These are phyloP conservation scores for Pegoplata infirma DNA, from an alignment of 2,888 invertebrate species.

Conservation along the genomic window DNA sequence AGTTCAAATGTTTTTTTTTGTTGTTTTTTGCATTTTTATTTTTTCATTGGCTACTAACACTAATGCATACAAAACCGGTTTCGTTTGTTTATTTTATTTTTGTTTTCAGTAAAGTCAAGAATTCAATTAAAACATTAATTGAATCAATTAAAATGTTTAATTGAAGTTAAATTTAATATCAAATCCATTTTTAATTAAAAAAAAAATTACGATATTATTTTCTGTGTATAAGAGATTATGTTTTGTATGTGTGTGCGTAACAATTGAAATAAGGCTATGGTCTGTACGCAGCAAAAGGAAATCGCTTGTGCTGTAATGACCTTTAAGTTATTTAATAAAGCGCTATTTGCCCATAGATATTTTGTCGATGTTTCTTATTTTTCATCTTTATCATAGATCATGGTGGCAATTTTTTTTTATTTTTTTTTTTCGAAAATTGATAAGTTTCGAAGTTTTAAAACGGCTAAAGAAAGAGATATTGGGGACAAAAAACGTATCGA, in stretches of 20 bases:
- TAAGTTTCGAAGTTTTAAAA: neutral
- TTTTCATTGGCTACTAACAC: too few species aligned
- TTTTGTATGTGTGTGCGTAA: neutral
- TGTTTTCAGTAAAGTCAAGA: too few species aligned
- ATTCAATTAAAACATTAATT: too few species aligned
- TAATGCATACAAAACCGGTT: too few species aligned
- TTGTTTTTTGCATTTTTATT: too few species aligned
- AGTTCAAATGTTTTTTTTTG: too few species aligned
- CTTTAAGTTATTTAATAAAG: conserved; percentile 48
- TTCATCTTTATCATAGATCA: conserved; percentile 34
- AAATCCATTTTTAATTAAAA: too few species aligned
- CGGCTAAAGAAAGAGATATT: too few species aligned
- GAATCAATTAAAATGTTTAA: too few species aligned
- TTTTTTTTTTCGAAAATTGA: neutral
- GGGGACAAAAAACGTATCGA: too few species aligned
- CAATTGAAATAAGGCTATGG: conserved; percentile 9
- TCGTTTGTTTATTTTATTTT: too few species aligned
- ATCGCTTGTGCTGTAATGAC: conserved; percentile 46
- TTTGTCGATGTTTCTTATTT: conserved; percentile 31
- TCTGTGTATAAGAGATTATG: neutral
- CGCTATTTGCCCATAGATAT: conserved; percentile 24
- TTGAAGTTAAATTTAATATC: too few species aligned
- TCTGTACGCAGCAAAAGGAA: conserved; percentile 54
- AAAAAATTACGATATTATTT: neutral
- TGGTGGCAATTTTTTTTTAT: conserved; percentile 39